Evolutionary conservation across 1,140 invertebrate genomes (phyloP).

Genomic region (Tetraneura akinire): DNA sequence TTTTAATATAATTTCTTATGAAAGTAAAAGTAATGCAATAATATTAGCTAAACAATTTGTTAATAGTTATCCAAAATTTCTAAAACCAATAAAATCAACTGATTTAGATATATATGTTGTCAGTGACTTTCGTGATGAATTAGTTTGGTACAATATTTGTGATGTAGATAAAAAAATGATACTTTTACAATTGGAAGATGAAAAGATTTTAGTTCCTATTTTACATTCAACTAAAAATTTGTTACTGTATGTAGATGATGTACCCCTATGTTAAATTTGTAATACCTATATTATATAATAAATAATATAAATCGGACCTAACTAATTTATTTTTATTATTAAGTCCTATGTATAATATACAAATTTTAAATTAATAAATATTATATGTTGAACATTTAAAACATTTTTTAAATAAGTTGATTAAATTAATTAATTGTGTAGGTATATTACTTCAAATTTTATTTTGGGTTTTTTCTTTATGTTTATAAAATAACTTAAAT

Average conservation of each 20-base stretch:
- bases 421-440: no score
- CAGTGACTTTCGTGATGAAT: background rate
- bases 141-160: background rate
- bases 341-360: no score
- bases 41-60: background rate
- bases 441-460: no score
- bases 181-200: background rate
- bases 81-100: background rate
- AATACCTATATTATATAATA: no score
- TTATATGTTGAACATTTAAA: no score
- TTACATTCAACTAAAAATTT: slow-evolving; percentile 1
- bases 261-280: no score
- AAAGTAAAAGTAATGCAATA: background rate
- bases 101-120: slow-evolving; percentile 1
- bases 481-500: no score
- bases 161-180: background rate
- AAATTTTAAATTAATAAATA: no score
- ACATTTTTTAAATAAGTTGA: no score
- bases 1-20: slow-evolving; percentile 13
- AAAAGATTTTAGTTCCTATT: background rate
- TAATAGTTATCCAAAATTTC: slow-evolving; percentile 5
- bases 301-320: no score
- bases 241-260: background rate
- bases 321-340: no score
- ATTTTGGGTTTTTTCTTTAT: no score